Percentiles rank a stretch among this genome's conserved stretches.
Conservation (phyloP, 2,113 vertebrate genomes). For the Podarcis raffonei region DNA sequence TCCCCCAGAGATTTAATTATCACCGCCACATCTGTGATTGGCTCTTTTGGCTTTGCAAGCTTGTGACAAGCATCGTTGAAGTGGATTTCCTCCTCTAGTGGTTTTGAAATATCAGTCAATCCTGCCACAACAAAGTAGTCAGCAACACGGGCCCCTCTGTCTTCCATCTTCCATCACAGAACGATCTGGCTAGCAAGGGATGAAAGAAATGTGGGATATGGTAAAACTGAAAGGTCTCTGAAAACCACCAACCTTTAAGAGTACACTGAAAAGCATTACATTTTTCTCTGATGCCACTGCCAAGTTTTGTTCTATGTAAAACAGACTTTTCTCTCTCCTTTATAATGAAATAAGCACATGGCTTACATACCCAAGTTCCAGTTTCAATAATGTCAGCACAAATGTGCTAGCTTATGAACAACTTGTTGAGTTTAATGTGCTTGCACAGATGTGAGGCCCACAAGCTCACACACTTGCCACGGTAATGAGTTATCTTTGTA, state of each 20-base stretch:
- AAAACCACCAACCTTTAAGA: neutral
- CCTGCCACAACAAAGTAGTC: slow-evolving; percentile 99
- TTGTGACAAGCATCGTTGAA: slow-evolving; percentile 91
- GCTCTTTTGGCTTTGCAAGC: slow-evolving; percentile 89
- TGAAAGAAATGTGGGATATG: neutral
- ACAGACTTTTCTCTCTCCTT: neutral
- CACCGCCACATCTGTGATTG: slow-evolving; percentile 94
- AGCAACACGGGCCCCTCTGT: slow-evolving; percentile 96
- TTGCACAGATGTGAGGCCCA: no score
- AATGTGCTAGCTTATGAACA: neutral
- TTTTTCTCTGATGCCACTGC: neutral
- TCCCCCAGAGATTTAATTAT: slow-evolving; percentile 95
- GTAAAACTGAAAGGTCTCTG: neutral
- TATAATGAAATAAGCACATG: neutral
- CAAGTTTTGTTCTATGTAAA: neutral
- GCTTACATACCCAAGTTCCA: neutral
- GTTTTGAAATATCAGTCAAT: slow-evolving; percentile 91
- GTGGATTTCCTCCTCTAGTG: slow-evolving; percentile 94
- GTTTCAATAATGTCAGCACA: neutral
- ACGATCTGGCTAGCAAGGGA: slow-evolving; percentile 64
- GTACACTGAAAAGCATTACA: neutral
- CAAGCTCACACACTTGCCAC: neutral
- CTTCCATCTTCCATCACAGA: slow-evolving; percentile 96
- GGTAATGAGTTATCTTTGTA: neutral
- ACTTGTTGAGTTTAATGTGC: neutral